Conservation (phyloP, 2,797 vertebrate species). For the Emydoidea blandingii region DNA sequence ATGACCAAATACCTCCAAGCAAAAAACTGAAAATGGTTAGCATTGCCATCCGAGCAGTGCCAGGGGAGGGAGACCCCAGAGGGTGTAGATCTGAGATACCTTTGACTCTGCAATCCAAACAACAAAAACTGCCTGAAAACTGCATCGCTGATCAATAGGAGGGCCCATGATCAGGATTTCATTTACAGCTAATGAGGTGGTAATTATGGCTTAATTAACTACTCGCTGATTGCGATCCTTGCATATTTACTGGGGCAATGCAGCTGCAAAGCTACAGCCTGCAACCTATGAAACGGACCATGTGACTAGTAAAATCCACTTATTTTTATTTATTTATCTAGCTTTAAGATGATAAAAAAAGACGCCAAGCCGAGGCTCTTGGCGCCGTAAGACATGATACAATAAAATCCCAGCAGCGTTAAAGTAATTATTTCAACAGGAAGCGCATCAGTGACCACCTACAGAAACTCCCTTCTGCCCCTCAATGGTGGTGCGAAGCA, state of each 20-base stretch:
- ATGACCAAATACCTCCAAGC: neutral
- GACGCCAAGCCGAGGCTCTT: neutral
- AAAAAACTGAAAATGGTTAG: neutral
- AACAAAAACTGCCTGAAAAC: neutral
- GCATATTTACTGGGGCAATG: neutral
- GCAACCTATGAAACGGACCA: neutral
- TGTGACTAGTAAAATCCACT: neutral
- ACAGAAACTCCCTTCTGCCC: neutral
- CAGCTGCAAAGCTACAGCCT: neutral
- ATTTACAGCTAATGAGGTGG: slow-evolving; percentile 6
- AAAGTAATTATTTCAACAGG: neutral
- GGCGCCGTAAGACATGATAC: neutral
- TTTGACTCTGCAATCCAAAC: neutral
- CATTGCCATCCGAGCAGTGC: neutral
- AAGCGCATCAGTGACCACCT: neutral
- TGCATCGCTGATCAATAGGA: neutral
- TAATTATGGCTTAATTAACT: slow-evolving; percentile 22
- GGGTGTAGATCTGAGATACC: neutral
- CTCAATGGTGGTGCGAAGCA: no score
- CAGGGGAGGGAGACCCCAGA: neutral
- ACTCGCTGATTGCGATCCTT: neutral
- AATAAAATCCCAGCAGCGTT: neutral
- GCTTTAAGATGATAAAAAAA: neutral
- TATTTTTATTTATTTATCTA: neutral
- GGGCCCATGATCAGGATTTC: neutral